Conservation (phyloP, 2,888 invertebrate genomes). For the Nemoura dubitans region DNA sequence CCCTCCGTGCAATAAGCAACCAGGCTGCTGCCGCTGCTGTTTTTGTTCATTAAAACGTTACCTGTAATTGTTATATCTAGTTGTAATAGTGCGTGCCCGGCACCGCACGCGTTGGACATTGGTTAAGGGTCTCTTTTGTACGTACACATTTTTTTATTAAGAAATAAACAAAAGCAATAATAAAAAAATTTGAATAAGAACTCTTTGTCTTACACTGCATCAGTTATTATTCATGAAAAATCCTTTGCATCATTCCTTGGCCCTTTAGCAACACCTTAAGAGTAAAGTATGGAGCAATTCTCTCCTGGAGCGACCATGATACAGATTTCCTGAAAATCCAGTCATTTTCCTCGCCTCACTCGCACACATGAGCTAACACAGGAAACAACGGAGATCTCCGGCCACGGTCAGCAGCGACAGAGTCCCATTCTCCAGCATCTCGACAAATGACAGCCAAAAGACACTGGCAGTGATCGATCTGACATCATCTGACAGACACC, state of each 20-base stretch:
- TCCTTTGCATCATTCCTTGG: no score
- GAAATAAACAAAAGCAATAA: slow-evolving; percentile 19
- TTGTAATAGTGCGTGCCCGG: background rate
- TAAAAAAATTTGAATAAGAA: background rate
- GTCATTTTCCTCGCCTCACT: no score
- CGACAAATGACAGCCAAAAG: background rate
- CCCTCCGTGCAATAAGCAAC: slow-evolving; percentile 36
- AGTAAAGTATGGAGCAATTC: no score
- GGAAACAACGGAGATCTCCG: no score
- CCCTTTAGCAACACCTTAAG: no score
- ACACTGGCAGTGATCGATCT: background rate
- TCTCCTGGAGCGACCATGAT: no score
- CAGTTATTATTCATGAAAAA: no score
- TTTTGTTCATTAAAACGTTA: background rate
- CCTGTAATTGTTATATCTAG: slow-evolving; percentile 20
- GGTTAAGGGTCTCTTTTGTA: slow-evolving; percentile 39
- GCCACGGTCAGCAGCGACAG: no score
- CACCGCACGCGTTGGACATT: slow-evolving; percentile 32
- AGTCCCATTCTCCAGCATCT: no score
- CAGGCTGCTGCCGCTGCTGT: background rate
- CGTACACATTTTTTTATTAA: slow-evolving; percentile 27
- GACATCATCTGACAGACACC: background rate
- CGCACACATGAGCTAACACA: no score
- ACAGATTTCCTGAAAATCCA: no score
- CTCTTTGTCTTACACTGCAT: no score